phyloP scores from a whole-genome alignment of 2,113 vertebrate genomes.

The Cephalopterus ornatus region DNA sequence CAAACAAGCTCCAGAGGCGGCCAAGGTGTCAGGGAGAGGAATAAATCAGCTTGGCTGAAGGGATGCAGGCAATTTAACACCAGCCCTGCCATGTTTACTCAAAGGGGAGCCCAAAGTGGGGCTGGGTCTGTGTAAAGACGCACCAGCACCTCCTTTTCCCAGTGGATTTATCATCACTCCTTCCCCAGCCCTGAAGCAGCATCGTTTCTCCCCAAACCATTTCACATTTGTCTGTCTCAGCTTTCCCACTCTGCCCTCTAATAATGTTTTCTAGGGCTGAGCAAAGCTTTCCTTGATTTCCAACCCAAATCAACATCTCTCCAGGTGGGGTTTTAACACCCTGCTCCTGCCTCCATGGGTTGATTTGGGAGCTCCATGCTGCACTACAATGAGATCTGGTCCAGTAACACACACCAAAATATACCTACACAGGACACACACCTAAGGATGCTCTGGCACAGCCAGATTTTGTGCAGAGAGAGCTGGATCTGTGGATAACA shows the following conservation, averaged over 20 bases:
- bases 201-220: fast-evolving
- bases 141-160: neutral
- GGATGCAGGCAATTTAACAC: neutral
- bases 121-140: neutral
- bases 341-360: neutral
- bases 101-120: fast-evolving
- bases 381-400: fast-evolving
- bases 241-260: neutral
- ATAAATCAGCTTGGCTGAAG: neutral
- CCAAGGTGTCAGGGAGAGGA: neutral
- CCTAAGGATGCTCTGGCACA: fast-evolving
- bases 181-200: neutral
- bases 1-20: neutral
- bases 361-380: fast-evolving
- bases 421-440: fast-evolving
- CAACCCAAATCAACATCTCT: neutral
- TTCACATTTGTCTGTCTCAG: fast-evolving
- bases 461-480: neutral
- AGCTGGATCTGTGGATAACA: neutral
- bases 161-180: fast-evolving
- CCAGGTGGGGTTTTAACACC: neutral
- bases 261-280: neutral
- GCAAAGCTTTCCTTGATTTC: neutral
- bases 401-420: fast-evolving
- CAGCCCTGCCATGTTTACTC: neutral